Evolutionary conservation across 2,888 invertebrate species (phyloP).

Genomic region (Ernsta delagoae): DNA sequence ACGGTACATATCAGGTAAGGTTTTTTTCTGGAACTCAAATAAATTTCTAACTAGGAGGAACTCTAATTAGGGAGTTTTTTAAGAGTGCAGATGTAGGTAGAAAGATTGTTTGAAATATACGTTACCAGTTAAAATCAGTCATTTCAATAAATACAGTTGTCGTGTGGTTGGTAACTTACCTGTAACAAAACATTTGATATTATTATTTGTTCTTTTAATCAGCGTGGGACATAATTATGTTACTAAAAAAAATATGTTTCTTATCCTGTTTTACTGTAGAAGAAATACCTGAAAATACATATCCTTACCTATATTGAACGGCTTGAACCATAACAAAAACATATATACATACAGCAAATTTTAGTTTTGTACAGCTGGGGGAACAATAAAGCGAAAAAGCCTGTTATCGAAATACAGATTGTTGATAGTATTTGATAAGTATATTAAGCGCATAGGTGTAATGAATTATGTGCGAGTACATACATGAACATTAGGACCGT

Average conservation of each 20-base stretch:
- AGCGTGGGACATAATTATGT: too few relatives aligned
- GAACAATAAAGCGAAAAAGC: constrained; percentile 15
- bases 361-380: not conserved
- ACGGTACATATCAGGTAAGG: too few relatives aligned
- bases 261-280: too few relatives aligned
- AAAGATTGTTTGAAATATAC: too few relatives aligned
- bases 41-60: too few relatives aligned
- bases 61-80: too few relatives aligned
- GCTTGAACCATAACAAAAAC: not conserved
- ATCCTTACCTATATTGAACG: too few relatives aligned
- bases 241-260: not conserved
- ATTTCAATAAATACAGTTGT: not conserved
- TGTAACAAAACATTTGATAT: constrained; percentile 3
- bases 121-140: too few relatives aligned
- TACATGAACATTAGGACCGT: not conserved
- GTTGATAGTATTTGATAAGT: constrained; percentile 21
- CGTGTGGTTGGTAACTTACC: not conserved
- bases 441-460: not conserved
- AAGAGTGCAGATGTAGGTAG: too few relatives aligned
- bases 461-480: not conserved
- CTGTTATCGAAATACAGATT: constrained; percentile 15
- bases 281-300: too few relatives aligned
- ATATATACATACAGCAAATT: not conserved
- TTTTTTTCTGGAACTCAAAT: too few relatives aligned
- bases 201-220: too few relatives aligned